Evolutionary conservation across 2,113 vertebrate species (phyloP).

Genomic region (Elaphurus davidianus): DNA sequence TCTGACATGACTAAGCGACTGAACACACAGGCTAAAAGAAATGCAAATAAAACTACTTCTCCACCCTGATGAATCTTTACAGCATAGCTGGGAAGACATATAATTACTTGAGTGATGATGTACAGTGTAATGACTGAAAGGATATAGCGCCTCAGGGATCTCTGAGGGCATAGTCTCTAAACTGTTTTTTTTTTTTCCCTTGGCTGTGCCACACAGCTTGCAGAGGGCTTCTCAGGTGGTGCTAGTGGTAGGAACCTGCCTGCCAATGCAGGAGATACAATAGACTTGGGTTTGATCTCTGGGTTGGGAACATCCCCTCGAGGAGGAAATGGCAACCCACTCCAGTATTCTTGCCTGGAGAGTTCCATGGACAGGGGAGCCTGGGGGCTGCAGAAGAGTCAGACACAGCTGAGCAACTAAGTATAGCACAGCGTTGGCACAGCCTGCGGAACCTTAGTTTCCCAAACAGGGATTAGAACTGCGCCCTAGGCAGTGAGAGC

Average conservation of each 20-base stretch:
- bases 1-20: neutral
- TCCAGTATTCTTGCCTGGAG: neutral
- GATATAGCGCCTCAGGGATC: neutral
- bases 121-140: neutral
- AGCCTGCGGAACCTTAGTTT: neutral
- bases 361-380: neutral
- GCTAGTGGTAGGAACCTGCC: neutral
- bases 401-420: neutral
- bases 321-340: neutral
- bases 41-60: neutral
- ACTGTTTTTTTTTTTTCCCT: neutral
- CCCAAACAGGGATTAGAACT: neutral
- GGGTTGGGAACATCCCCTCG: neutral
- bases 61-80: neutral
- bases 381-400: neutral
- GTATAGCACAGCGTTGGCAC: neutral
- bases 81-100: neutral
- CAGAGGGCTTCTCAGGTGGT: neutral
- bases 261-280: neutral
- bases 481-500: neutral
- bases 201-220: neutral
- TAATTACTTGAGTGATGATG: neutral
- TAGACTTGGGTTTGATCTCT: neutral
- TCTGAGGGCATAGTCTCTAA: neutral
- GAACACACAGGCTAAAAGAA: neutral